A percentile compares a stretch with the other conserved stretches of the same genome.
phyloP scores from a whole-genome alignment of 1,140 invertebrate species.

The Campoletis sonorensis region DNA sequence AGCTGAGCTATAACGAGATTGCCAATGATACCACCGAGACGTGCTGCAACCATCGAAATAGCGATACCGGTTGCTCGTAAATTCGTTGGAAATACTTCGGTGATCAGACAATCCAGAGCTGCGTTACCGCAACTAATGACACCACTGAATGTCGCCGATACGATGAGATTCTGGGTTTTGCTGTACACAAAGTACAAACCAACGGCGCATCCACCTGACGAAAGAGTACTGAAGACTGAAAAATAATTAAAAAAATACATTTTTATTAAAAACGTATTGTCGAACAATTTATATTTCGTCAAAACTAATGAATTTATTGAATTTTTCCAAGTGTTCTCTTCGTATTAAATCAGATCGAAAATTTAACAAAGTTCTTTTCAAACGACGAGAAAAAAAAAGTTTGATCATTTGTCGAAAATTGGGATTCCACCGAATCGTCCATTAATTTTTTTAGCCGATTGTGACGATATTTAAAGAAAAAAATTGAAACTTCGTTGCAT shows the following conservation, averaged over 20 bases:
- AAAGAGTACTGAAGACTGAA: conserved; percentile 90
- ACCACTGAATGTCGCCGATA: conserved; percentile 90
- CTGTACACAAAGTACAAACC: conserved; percentile 90
- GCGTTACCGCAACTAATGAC: conserved; percentile 93
- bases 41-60: conserved; percentile 90
- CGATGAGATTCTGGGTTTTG: conserved; percentile 88
- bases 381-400: too few relatives aligned
- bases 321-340: too few relatives aligned
- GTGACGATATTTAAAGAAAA: too few relatives aligned
- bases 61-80: conserved; percentile 90
- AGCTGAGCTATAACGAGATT: conserved; percentile 91
- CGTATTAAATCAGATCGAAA: too few relatives aligned
- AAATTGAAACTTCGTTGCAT: too few relatives aligned
- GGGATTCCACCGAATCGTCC: too few relatives aligned
- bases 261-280: neutral
- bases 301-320: too few relatives aligned
- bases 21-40: conserved; percentile 90
- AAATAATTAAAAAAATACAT: neutral
- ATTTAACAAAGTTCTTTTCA: too few relatives aligned
- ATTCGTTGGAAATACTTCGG: conserved; percentile 93
- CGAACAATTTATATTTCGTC: neutral
- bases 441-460: too few relatives aligned
- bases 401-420: too few relatives aligned
- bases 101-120: conserved; percentile 91
- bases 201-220: conserved; percentile 90